Base-by-base conservation (phyloP, 2,888 invertebrate genomes). In the Tetrapedia diversipes region DNA sequence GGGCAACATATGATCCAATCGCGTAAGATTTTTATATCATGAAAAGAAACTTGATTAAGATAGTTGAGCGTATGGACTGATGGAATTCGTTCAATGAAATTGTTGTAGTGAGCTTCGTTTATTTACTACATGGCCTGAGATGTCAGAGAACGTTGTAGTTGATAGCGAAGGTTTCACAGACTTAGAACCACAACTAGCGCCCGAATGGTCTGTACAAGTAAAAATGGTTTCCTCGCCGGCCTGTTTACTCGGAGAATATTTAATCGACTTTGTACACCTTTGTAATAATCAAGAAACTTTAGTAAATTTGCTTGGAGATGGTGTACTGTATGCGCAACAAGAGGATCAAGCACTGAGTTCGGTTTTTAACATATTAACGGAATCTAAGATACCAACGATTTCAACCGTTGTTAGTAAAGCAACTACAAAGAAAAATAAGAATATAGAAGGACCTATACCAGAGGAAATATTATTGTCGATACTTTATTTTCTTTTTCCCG, bases 121-220 rank as follows among this genome's bases (percentile, higher is more conserved):
- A 19, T 95, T 96, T 89, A 95, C 97, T 51, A 96, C 96, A 29
- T 99, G 98, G 98, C 96, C 96, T 0, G 94, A 95, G 89, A 93
- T 98, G 80, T 94, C 96, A 2, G 98, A 98, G 91, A 95, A 96
- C 90, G 94, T 96, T 72, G 95, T 98, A 32, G 95, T 97, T 1
- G 99, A 99, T 90, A 97, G 96, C 78, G 96, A 97, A 83, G 95
- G 95, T 79, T 97, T 96, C 91, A 95, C 97, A 24, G 98, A 98
- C 91, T 95, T 99, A 86, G 96, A 98, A 90, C 97, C 98, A 1
- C 91, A 94, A 54, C 93, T 94, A 94, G 94, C 98, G 87, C 96
- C 96, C 0, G 94, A 94, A 69, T 98, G 98, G 98, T 94, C 95
- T 1, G 92, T 95, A 16, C 94, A 94, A 79, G 93, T 95, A 10